Base-by-base conservation (phyloP, 2,797 vertebrate species). In the Acipenser ruthenus region DNA sequence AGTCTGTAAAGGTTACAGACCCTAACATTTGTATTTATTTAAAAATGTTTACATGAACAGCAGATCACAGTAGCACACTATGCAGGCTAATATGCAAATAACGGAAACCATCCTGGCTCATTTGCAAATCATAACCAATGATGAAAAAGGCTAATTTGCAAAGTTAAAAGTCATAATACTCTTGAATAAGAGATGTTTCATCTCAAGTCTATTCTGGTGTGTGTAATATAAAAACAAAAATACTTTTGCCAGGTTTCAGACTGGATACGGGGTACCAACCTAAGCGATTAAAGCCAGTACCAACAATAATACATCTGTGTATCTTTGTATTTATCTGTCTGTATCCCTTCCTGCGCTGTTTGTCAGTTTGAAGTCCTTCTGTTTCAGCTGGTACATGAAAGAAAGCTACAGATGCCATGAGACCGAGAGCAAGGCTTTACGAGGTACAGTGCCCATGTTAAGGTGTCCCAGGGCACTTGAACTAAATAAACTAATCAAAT, bases 81-180 rank as follows among this genome's bases (percentile, higher is more conserved):
- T 5, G 60, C 60, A 6, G 15, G 8, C 50, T 70, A n/a, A 56
- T 67, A 64, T 66, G 65, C 64, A 56, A 50, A 66, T 70, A 66
- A 62, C 50, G 66, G 60, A 49, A 60, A 67, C 52, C 63, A 10
- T 23, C 5, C 65, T 12, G 55, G 55, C 62, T 67, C 62, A 67
- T 70, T 67, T 70, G 65, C 69, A 70, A 65, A 70, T 70, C 56
- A 60, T 58, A 64, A 49, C 58, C 65, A 67, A 60, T 60, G 58
- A 60, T 70, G 55, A 67, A 61, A 59, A 70, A 60, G 69, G 65
- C 55, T 64, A 64, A 67, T 49, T 70, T 70, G 62, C 66, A 55
- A 65, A 70, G 69, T 70, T 70, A 69, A 70, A 70, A 70, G 69
- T 70, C 69, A 63, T 66, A 70, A 64, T 66, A 52, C 60, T 70